Conservation (phyloP, 2,797 vertebrate species). For the Euthynnus affinis region DNA sequence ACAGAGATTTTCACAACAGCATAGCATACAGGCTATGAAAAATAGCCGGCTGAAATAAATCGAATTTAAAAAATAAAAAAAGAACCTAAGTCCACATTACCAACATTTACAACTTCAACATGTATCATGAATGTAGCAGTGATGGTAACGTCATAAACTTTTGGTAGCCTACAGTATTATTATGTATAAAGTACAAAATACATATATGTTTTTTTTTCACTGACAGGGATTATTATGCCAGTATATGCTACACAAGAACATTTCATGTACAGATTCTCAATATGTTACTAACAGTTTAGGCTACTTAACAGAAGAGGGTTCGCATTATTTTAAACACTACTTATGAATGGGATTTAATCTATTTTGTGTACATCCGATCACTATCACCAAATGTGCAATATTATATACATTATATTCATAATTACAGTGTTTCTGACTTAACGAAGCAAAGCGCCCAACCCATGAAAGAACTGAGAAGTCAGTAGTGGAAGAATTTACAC, state of each 20-base stretch:
- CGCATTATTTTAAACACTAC: constrained; percentile 64
- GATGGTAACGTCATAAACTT: constrained; percentile 62
- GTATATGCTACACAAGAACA: constrained; percentile 83
- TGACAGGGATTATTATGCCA: constrained; percentile 74
- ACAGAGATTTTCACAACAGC: constrained; percentile 77
- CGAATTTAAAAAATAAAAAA: constrained; percentile 36
- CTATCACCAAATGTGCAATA: constrained; percentile 79
- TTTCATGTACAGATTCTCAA: constrained; percentile 73
- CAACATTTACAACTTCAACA: constrained; percentile 76
- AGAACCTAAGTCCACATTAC: constrained; percentile 69
- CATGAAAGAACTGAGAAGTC: constrained; percentile 26
- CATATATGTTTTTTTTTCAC: constrained; percentile 53
- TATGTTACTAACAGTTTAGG: constrained; percentile 75
- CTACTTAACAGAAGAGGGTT: constrained; percentile 71
- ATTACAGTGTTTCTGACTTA: constrained; percentile 78
- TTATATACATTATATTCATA: constrained; percentile 86
- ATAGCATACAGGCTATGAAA: constrained; percentile 68
- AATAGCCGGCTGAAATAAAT: constrained; percentile 60
- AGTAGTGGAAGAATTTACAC: constrained; percentile 68
- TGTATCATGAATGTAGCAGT: constrained; percentile 65
- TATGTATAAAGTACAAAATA: constrained; percentile 83
- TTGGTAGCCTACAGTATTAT: constrained; percentile 74
- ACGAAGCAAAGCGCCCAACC: constrained; percentile 52
- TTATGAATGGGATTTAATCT: constrained; percentile 63
- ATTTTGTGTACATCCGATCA: constrained; percentile 83